Percentiles rank a stretch among this genome's conserved stretches.
Conservation (phyloP, 2,113 vertebrate species). For the Pipra filicauda region DNA sequence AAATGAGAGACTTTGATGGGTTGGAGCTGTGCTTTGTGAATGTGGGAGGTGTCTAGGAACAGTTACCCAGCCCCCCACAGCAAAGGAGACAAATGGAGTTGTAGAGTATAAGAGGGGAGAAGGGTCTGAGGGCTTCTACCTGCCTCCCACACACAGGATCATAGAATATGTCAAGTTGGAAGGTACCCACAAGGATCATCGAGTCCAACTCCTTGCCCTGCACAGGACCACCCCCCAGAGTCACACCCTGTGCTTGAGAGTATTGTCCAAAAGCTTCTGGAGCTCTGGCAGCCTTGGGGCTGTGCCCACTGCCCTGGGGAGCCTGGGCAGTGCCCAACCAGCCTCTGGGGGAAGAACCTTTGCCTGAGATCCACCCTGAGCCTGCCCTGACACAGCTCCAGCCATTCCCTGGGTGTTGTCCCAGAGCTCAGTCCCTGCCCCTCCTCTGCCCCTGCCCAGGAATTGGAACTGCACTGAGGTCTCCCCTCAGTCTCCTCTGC, state of each 20-base stretch:
- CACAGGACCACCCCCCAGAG: neutral
- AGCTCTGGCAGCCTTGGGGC: neutral
- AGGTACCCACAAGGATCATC: neutral
- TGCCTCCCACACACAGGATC: neutral
- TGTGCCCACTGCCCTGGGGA: neutral
- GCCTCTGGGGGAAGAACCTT: neutral
- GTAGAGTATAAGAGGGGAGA: neutral
- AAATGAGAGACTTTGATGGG: neutral
- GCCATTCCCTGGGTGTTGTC: no score
- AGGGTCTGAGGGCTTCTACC: neutral
- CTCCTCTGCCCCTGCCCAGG: no score
- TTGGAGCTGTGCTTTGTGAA: neutral
- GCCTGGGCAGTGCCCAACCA: neutral
- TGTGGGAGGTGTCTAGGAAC: neutral
- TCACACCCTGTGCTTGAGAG: neutral
- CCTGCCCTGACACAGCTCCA: no score
- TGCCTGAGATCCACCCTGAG: neutral
- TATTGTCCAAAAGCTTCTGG: neutral
- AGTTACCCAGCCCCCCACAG: neutral
- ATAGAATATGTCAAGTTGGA: neutral
- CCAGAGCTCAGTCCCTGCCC: no score
- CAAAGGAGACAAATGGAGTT: neutral
- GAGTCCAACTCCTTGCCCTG: neutral
- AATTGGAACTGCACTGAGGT: no score
- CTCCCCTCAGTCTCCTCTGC: no score